A percentile compares a stretch with the other conserved stretches of the same genome.
phyloP scores from a whole-genome alignment of 2,113 vertebrate genomes.

The Bujurquina vittata region DNA sequence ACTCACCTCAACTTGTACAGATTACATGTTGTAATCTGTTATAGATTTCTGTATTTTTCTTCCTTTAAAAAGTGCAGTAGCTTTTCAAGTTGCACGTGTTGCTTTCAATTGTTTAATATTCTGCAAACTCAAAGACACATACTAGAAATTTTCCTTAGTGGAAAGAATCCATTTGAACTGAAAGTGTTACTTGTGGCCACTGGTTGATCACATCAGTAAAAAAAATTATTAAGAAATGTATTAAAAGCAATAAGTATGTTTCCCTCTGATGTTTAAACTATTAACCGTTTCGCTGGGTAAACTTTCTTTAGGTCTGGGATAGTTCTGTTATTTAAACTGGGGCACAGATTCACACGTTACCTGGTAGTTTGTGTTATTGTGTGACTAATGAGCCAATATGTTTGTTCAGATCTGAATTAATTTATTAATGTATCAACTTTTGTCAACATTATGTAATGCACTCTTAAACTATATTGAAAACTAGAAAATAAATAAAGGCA shows the following conservation, averaged over 20 bases:
- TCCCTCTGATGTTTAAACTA: too few relatives aligned
- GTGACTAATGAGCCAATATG: not conserved
- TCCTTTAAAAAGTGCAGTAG: not conserved
- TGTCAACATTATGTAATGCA: not conserved
- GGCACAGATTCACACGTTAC: not conserved
- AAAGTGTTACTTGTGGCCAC: too few relatives aligned
- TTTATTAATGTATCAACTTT: not conserved
- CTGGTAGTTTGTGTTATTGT: not conserved
- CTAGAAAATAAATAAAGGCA: too few relatives aligned
- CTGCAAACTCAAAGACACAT: not conserved
- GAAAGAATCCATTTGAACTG: too few relatives aligned
- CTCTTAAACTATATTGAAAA: not conserved
- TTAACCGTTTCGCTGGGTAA: too few relatives aligned
- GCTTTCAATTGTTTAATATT: not conserved
- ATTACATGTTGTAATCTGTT: too few relatives aligned
- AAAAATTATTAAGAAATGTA: not conserved
- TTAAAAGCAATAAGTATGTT: not conserved
- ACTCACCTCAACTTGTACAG: not conserved
- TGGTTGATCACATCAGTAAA: too few relatives aligned
- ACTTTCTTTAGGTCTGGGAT: not conserved
- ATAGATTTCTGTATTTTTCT: not conserved
- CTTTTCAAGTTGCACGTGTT: not conserved
- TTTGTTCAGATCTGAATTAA: not conserved
- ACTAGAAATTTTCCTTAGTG: not conserved
- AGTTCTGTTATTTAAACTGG: not conserved